These are phyloP conservation scores for Chelon auratus DNA, from an alignment of 2,797 vertebrate genomes.

Conservation along the genomic window DNA sequence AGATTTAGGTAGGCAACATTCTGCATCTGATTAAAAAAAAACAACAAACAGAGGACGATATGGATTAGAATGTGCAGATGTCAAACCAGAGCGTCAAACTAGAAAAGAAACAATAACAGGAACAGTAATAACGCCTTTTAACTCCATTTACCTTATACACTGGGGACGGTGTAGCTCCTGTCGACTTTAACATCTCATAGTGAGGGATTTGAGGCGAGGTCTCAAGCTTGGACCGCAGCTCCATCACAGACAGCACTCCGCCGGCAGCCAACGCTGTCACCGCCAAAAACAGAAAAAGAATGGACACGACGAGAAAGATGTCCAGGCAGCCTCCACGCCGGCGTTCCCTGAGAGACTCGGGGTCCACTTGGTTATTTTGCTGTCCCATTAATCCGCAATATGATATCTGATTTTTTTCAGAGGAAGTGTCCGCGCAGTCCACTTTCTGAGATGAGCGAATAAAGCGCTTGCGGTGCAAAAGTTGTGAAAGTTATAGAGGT, in stretches of 20 bases:
- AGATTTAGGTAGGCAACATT: constrained; percentile 57
- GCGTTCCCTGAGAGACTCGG: constrained; percentile 65
- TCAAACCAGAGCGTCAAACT: background rate
- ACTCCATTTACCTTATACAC: constrained; percentile 50
- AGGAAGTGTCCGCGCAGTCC: background rate
- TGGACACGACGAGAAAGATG: constrained; percentile 67
- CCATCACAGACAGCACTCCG: constrained; percentile 23
- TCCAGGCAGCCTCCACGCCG: constrained; percentile 66
- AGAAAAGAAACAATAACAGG: background rate
- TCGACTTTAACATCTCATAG: accelerated
- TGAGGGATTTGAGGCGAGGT: accelerated
- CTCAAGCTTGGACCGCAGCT: constrained; percentile 14
- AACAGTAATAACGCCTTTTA: background rate
- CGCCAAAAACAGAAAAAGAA: constrained; percentile 64
- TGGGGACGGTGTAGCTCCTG: background rate
- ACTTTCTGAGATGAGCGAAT: background rate
- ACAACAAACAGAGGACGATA: background rate
- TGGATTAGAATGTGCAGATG: constrained; percentile 12
- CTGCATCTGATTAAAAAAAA: constrained; percentile 58
- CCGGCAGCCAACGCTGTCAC: constrained; percentile 38
- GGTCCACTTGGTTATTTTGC: constrained; percentile 54
- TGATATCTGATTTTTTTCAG: background rate
- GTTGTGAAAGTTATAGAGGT: background rate
- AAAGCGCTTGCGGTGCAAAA: background rate
- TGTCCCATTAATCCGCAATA: constrained; percentile 14